Evolutionary conservation across 2,888 invertebrate genomes (phyloP).

Genomic region (Drosophila nigricruria): DNA sequence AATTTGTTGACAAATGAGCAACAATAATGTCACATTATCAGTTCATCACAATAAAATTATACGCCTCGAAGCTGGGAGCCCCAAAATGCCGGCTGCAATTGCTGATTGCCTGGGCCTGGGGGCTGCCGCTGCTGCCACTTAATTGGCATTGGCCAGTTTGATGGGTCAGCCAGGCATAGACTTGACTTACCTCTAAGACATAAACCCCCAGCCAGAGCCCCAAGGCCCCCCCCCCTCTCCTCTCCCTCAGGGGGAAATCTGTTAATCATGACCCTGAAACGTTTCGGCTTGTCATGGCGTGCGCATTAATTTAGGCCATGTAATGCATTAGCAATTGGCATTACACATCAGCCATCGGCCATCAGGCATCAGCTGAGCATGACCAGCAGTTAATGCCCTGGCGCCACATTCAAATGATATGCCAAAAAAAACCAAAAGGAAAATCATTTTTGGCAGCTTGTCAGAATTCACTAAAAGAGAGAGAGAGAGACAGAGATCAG

Average conservation of each 20-base stretch:
- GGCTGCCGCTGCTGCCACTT: constrained; percentile 16
- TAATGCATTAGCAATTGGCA: constrained; percentile 56
- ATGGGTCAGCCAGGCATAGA: constrained; percentile 23
- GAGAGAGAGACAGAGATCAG: background rate
- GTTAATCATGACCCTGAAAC: constrained; percentile 68
- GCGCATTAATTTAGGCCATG: constrained; percentile 64
- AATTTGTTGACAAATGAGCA: constrained; percentile 80
- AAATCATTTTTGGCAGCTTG: background rate
- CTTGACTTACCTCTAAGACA: constrained; percentile 35
- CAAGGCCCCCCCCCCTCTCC: background rate
- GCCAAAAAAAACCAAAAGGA: constrained; percentile 33
- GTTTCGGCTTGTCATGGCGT: constrained; percentile 63
- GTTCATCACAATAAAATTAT: constrained; percentile 81
- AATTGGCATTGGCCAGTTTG: constrained; percentile 54
- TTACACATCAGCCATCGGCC: constrained; percentile 7
- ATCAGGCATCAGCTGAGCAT: constrained; percentile 32
- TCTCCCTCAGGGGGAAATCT: constrained; percentile 38
- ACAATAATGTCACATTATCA: constrained; percentile 81
- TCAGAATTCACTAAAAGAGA: background rate
- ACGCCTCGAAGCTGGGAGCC: constrained; percentile 47
- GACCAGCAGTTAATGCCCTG: constrained; percentile 68
- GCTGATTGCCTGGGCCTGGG: constrained; percentile 35
- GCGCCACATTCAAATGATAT: constrained; percentile 61
- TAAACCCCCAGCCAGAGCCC: background rate
- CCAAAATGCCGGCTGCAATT: constrained; percentile 43